Evolutionary conservation across 2,113 vertebrate genomes (phyloP).

Genomic region (Hippolais icterina): DNA sequence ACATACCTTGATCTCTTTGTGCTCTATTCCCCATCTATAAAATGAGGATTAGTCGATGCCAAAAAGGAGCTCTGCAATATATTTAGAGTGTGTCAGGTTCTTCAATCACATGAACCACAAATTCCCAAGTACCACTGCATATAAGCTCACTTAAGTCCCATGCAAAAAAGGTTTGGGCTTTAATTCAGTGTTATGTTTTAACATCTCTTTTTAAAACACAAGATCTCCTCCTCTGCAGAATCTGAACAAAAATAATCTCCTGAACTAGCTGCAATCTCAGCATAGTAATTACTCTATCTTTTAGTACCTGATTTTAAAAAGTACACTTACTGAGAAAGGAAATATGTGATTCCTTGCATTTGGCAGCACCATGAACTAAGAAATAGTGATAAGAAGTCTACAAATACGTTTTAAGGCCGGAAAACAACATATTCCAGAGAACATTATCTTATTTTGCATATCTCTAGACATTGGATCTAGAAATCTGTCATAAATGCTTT

Average conservation of each 20-base stretch:
- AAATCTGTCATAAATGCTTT: conserved; percentile 15
- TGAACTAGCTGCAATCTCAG: background rate
- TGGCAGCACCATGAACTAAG: background rate
- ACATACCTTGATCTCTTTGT: conserved; percentile 50
- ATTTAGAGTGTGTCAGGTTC: conserved; percentile 30
- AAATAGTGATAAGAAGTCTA: background rate
- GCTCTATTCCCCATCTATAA: conserved; percentile 24
- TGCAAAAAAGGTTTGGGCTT: background rate
- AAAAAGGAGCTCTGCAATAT: conserved; percentile 33
- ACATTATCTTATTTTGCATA: background rate
- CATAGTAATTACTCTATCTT: background rate
- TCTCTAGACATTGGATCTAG: background rate
- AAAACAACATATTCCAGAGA: background rate
- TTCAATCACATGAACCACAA: conserved; percentile 14
- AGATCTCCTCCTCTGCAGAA: background rate
- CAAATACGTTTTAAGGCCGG: background rate
- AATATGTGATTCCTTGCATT: background rate
- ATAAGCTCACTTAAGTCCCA: background rate
- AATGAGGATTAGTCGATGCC: conserved; percentile 45
- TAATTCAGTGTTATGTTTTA: background rate
- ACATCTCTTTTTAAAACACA: background rate
- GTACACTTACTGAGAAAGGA: background rate
- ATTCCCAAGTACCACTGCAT: background rate
- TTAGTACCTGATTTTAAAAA: background rate
- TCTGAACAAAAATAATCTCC: background rate